Percentiles rank a stretch among this genome's conserved stretches.
Evolutionary conservation across 2,113 vertebrate genomes (phyloP).

Genomic region (Myotis brandtii): DNA sequence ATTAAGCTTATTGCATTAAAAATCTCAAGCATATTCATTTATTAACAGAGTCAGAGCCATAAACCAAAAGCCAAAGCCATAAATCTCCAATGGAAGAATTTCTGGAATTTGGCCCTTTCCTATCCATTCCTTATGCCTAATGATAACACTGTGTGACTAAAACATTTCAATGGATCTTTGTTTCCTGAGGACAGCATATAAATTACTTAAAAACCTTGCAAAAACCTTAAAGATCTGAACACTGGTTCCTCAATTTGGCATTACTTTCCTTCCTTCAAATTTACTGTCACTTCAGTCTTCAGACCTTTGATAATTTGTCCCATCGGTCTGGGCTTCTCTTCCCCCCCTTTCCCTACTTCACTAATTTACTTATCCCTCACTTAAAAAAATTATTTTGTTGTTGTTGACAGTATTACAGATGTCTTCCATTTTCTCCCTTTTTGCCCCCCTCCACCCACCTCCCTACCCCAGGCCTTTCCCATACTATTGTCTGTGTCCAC

Average conservation of each 20-base stretch:
- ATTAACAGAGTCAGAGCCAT: neutral
- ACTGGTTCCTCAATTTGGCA: neutral
- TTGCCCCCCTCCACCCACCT: too few relatives aligned
- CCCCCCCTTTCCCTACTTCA: neutral
- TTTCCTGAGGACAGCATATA: constrained; percentile 9
- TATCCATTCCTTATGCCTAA: neutral
- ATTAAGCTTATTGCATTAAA: constrained; percentile 6
- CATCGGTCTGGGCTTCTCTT: neutral
- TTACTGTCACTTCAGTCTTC: neutral
- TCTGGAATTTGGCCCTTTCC: constrained; percentile 60
- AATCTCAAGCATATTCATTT: constrained; percentile 18
- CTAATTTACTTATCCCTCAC: neutral
- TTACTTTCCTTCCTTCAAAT: neutral
- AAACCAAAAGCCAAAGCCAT: constrained; percentile 59
- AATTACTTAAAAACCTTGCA: constrained; percentile 16
- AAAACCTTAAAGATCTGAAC: constrained; percentile 9
- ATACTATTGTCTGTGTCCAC: too few relatives aligned
- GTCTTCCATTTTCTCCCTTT: too few relatives aligned
- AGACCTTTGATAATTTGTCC: neutral
- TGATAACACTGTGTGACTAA: neutral
- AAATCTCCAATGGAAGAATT: constrained; percentile 58
- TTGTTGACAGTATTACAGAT: too few relatives aligned
- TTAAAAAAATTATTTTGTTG: too few relatives aligned
- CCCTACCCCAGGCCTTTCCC: too few relatives aligned
- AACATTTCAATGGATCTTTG: constrained; percentile 35